Evolutionary conservation across 2,888 invertebrate genomes (phyloP).

Genomic region (Odontocerum albicorne): DNA sequence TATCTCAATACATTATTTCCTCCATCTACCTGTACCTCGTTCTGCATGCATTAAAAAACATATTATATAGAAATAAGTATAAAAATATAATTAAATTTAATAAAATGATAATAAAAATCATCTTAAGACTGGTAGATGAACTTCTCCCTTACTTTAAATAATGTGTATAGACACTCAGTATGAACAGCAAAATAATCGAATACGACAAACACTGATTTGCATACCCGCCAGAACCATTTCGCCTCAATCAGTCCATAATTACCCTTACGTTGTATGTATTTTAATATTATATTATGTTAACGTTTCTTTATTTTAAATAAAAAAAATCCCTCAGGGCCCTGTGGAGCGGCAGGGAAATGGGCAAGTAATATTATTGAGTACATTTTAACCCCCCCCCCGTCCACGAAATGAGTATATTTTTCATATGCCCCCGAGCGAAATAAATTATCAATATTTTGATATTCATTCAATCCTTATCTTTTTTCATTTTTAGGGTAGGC

Average conservation of each 20-base stretch:
- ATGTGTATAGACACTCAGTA: neutral
- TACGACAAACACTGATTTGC: slow-evolving; percentile 30
- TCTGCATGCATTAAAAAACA: too few relatives aligned
- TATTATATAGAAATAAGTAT: too few relatives aligned
- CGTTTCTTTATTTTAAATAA: slow-evolving; percentile 33
- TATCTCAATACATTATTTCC: too few relatives aligned
- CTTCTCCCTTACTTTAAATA: slow-evolving; percentile 1
- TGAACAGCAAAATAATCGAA: slow-evolving; percentile 12
- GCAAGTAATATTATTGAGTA: slow-evolving; percentile 23
- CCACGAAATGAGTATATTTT: slow-evolving; percentile 16
- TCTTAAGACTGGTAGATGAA: too few relatives aligned
- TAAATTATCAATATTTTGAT: slow-evolving; percentile 33
- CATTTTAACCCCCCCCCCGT: slow-evolving; percentile 26
- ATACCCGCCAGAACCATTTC: slow-evolving; percentile 32
- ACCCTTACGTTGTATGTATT: slow-evolving; percentile 28
- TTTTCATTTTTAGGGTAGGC: slow-evolving; percentile 6
- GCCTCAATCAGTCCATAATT: slow-evolving; percentile 33
- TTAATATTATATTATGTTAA: slow-evolving; percentile 30
- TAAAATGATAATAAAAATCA: too few relatives aligned
- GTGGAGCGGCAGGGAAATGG: slow-evolving; percentile 19
- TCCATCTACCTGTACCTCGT: too few relatives aligned
- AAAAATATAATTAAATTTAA: too few relatives aligned
- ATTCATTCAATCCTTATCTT: slow-evolving; percentile 29
- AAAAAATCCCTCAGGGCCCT: slow-evolving; percentile 17
- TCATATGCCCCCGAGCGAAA: slow-evolving; percentile 29